These are phyloP conservation scores for Argyresthia albistria DNA, from an alignment of 2,888 invertebrate genomes.

Conservation along the genomic window DNA sequence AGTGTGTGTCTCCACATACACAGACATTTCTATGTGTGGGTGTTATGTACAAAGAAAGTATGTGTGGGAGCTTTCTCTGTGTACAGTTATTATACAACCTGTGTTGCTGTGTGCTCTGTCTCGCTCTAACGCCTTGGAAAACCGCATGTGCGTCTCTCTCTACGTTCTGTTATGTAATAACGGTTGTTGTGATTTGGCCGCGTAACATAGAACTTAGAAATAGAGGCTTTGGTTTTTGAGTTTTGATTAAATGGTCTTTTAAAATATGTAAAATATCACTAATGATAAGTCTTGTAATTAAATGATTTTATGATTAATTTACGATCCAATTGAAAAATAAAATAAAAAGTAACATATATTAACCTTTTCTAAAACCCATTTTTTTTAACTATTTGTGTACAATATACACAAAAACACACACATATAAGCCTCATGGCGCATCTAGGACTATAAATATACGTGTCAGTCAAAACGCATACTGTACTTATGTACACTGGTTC, in stretches of 20 bases:
- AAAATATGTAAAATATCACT: no score
- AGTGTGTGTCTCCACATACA: conserved; percentile 22
- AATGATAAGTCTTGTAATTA: no score
- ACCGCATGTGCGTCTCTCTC: conserved; percentile 29
- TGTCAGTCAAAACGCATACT: conserved; percentile 51
- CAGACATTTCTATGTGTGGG: conserved; percentile 29
- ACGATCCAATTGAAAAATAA: background rate
- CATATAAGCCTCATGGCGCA: conserved; percentile 16
- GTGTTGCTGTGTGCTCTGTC: conserved; percentile 26
- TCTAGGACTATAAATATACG: conserved; percentile 50
- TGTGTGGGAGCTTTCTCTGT: conserved; percentile 62
- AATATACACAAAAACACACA: conserved; percentile 10
- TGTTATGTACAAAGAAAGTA: conserved; percentile 55
- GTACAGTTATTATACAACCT: conserved; percentile 58
- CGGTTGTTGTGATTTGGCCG: conserved; percentile 64
- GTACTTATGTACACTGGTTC: conserved; percentile 25
- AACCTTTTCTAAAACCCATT: background rate
- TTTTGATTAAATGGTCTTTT: background rate
- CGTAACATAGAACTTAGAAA: conserved; percentile 46
- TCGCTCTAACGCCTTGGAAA: conserved; percentile 31
- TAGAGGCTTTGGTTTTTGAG: conserved; percentile 1
- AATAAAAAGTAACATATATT: background rate
- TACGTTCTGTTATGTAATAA: conserved; percentile 65
- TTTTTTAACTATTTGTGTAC: background rate
- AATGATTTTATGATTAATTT: no score